A percentile compares a stretch with the other conserved stretches of the same genome.
These are phyloP conservation scores for Poecilia picta DNA, from an alignment of 2,797 vertebrate genomes.

Conservation along the genomic window DNA sequence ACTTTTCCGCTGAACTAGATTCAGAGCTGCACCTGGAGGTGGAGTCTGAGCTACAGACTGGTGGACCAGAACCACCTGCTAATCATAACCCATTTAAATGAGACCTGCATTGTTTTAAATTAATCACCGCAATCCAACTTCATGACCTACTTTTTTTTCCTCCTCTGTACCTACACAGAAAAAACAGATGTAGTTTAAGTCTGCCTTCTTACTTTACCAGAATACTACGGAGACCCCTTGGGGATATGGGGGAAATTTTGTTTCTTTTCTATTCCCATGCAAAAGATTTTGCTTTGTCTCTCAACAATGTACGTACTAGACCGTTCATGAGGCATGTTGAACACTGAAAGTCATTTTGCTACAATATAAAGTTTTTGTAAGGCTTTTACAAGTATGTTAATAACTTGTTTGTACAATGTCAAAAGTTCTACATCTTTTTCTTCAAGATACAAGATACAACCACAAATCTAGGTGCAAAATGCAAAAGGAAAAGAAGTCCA, in stretches of 20 bases:
- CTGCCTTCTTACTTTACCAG: background rate
- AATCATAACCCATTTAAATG: background rate
- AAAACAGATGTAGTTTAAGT: background rate
- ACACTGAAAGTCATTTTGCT: too few species aligned
- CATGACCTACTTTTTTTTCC: background rate
- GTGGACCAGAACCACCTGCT: conserved; percentile 3
- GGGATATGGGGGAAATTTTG: too few species aligned
- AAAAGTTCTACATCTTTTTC: too few species aligned
- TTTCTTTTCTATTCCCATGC: background rate
- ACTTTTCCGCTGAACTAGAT: conserved; percentile 7
- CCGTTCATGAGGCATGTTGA: too few species aligned
- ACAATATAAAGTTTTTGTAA: too few species aligned
- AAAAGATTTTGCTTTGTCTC: background rate
- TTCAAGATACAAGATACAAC: too few species aligned
- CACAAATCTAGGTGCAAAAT: too few species aligned
- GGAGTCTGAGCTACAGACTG: background rate
- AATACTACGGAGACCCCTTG: background rate
- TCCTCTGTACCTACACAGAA: background rate
- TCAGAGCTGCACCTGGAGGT: conserved; percentile 25
- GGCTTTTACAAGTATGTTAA: too few species aligned
- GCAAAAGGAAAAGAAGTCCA: too few species aligned
- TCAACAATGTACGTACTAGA: too few species aligned
- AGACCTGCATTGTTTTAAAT: background rate
- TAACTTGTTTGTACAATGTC: too few species aligned
- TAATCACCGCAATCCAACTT: background rate